Conservation (phyloP, 2,113 vertebrate species). For the Peromyscus polionotus region DNA sequence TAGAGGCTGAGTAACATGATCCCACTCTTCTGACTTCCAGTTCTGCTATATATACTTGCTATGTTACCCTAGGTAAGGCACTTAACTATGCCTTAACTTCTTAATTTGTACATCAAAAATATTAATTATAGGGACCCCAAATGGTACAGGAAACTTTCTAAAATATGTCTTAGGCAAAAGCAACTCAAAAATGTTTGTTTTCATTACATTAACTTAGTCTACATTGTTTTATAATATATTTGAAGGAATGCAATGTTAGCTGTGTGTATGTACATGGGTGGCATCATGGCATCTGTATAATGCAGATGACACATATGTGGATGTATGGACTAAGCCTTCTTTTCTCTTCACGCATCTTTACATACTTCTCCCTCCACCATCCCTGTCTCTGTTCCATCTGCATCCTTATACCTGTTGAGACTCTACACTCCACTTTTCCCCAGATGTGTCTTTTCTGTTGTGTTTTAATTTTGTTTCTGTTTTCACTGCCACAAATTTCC, state of each 20-base stretch:
- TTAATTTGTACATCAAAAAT: not conserved
- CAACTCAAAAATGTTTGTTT: not conserved
- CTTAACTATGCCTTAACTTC: not conserved
- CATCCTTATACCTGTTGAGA: not conserved
- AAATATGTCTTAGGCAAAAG: not conserved
- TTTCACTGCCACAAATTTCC: conserved; percentile 24
- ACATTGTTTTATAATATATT: not conserved
- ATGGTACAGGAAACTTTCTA: not conserved
- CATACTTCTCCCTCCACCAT: not conserved
- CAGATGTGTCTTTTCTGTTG: not conserved
- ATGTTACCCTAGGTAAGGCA: not conserved
- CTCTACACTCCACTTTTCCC: not conserved
- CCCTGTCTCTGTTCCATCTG: not conserved
- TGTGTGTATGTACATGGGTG: not conserved
- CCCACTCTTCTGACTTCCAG: not conserved
- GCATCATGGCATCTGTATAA: not conserved
- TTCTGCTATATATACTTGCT: not conserved
- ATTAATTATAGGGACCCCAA: not conserved
- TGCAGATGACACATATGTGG: not conserved
- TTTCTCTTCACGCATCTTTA: not conserved
- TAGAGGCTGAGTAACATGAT: not conserved
- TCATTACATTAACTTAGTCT: not conserved
- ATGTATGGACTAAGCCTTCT: not conserved
- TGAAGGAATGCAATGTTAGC: conserved; percentile 3
- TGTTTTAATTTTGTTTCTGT: not conserved